Percentiles rank a stretch among this genome's conserved stretches.
These are phyloP conservation scores for Hydraecia micacea DNA, from an alignment of 2,888 invertebrate species.

Conservation along the genomic window DNA sequence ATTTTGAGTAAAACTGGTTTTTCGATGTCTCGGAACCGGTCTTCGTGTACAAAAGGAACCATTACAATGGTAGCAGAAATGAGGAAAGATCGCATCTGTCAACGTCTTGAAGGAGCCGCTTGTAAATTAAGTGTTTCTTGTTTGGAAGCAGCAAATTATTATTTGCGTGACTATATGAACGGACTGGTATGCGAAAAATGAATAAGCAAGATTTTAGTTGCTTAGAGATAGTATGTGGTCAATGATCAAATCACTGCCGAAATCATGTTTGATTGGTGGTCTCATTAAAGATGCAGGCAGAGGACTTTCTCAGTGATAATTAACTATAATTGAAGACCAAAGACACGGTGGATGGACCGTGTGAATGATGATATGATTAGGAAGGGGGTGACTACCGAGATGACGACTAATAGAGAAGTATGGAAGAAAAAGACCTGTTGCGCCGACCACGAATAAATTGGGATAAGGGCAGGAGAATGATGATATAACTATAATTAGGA, in stretches of 20 bases:
- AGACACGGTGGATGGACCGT: background rate
- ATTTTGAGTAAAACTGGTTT: slow-evolving; percentile 42
- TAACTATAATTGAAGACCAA: background rate
- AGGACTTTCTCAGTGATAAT: background rate
- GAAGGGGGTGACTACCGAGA: background rate
- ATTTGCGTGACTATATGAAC: slow-evolving; percentile 22
- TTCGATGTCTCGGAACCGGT: slow-evolving; percentile 48
- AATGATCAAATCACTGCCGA: background rate
- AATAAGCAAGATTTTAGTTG: background rate
- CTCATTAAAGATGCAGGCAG: background rate
- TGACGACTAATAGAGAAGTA: background rate
- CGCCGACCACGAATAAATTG: rapidly evolving
- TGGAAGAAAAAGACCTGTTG: background rate
- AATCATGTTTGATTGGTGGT: background rate
- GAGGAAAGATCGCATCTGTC: slow-evolving; percentile 58
- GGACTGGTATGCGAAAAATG: background rate
- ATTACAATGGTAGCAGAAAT: slow-evolving; percentile 49
- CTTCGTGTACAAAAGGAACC: slow-evolving; percentile 43
- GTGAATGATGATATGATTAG: background rate
- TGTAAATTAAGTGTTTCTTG: slow-evolving; percentile 40
- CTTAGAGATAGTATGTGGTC: background rate
- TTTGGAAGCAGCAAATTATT: slow-evolving; percentile 41
- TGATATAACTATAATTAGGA: background rate
- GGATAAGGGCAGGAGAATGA: background rate
- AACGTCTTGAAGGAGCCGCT: slow-evolving; percentile 33